Base-by-base conservation (phyloP, 2,888 invertebrate species). In the Agrochola macilenta region DNA sequence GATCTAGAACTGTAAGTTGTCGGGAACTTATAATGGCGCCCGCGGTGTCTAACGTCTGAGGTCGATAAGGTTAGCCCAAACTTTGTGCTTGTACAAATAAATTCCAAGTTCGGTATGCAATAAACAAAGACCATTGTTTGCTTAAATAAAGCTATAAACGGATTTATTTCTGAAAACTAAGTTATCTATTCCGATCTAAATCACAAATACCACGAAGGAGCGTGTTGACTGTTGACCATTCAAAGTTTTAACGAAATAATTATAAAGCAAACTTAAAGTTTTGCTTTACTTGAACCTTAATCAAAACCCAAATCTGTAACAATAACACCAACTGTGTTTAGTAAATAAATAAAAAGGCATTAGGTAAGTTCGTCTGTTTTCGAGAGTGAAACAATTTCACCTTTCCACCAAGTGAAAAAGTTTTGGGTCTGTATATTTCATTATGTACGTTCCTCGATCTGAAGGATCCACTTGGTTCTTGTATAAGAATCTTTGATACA, bases 81-180 rank as follows among this genome's bases (percentile, higher is more conserved):
- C 61, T 81, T 86, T 76, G 76, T 76, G 72, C 72, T 77, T 81
- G 81, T 86, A 76, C 74, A 81, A 84, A 78, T 88, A 82, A 85
- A 84, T 85, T 78, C 71, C 60, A 76, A 79, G 69, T 78, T 81
- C 26, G 69, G 70, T 82, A 83, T 76, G 72, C 81, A 57, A 80
- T 84, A 83, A 86, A 87, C 78, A 70, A 64, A 78, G 65, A 74
- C 70, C 70, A 60, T 60, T 78, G 78, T 82, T 80, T 73, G 66
- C 49, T 61, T 83, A 65, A 26, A 54, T 74, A 30, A 60, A 75
- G 63, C 77, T 79, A 76, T 79, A 83, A 78, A 78, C 68, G 49
- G 71, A 79, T 79, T 76, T 72, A 78, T 63, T 81, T 71, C 76
- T 57, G 23, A 70, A 81, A 86, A 85, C 71, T 64, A 73, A 75